These are phyloP conservation scores for Anodontia alba DNA, from an alignment of 2,888 invertebrate species.

Conservation along the genomic window DNA sequence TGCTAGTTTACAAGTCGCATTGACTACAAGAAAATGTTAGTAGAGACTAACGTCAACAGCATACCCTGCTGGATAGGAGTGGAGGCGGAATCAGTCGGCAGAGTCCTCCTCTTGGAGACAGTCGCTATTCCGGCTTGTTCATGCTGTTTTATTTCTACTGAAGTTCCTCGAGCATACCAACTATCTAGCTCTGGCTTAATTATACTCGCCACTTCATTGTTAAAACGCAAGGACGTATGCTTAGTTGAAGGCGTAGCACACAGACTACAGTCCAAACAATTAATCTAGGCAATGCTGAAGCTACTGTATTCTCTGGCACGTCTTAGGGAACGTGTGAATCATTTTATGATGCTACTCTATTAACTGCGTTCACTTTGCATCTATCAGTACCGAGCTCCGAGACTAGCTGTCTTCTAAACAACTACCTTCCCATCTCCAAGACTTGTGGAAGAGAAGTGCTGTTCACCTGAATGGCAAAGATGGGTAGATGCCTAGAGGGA, in stretches of 20 bases:
- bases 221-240: not conserved
- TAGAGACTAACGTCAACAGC: not conserved
- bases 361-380: constrained; percentile 53
- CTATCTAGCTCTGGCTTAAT: not conserved
- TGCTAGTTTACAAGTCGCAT: constrained; percentile 1
- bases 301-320: not conserved
- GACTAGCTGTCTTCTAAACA: too few species aligned
- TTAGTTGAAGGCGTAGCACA: not conserved
- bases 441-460: too few species aligned
- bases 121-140: not conserved
- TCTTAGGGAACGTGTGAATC: not conserved
- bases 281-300: not conserved
- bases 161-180: not conserved
- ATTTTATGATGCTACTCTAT: constrained; percentile 46
- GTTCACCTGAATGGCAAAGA: constrained; percentile 66
- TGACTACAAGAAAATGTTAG: not conserved
- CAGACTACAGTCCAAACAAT: not conserved
- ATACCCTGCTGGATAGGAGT: constrained; percentile 2
- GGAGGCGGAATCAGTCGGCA: not conserved
- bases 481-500: constrained; percentile 43
- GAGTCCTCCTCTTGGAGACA: not conserved
- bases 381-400: too few species aligned
- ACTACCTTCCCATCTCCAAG: too few species aligned
- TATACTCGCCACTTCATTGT: not conserved
- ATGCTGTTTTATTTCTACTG: not conserved